A percentile compares a stretch with the other conserved stretches of the same genome.
These are phyloP conservation scores for Monomorium pharaonis DNA, from an alignment of 1,140 invertebrate species.

Conservation along the genomic window DNA sequence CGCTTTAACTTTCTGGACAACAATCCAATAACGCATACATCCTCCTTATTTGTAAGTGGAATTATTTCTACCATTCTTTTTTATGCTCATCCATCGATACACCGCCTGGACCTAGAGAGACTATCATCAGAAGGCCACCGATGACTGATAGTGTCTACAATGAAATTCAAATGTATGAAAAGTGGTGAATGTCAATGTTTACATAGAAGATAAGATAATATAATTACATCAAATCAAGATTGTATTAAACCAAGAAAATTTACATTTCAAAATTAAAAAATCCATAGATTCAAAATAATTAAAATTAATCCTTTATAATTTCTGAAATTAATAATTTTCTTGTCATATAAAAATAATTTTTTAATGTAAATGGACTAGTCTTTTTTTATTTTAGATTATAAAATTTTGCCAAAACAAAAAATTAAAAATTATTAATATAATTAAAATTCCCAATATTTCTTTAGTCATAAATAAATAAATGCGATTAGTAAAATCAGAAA, in stretches of 20 bases:
- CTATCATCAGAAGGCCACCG: conserved; percentile 99
- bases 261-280: background rate
- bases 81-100: conserved; percentile 99
- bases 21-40: conserved; percentile 58
- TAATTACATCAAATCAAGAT: background rate
- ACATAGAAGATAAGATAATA: background rate
- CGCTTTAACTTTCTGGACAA: conserved; percentile 59
- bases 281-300: background rate
- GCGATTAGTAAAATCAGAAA: conserved; percentile 22
- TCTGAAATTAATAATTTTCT: background rate
- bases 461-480: background rate
- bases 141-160: conserved; percentile 98
- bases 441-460: background rate
- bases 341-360: background rate
- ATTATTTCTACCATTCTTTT: conserved; percentile 95
- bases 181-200: background rate
- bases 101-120: conserved; percentile 98
- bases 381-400: background rate
- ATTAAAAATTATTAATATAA: background rate
- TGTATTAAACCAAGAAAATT: background rate
- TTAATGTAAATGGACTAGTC: background rate
- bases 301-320: background rate
- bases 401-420: conserved; percentile 2
- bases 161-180: conserved; percentile 17
- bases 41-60: background rate